Evolutionary conservation across 1,140 invertebrate species (phyloP).

Genomic region (Anoplolepis gracilipes): DNA sequence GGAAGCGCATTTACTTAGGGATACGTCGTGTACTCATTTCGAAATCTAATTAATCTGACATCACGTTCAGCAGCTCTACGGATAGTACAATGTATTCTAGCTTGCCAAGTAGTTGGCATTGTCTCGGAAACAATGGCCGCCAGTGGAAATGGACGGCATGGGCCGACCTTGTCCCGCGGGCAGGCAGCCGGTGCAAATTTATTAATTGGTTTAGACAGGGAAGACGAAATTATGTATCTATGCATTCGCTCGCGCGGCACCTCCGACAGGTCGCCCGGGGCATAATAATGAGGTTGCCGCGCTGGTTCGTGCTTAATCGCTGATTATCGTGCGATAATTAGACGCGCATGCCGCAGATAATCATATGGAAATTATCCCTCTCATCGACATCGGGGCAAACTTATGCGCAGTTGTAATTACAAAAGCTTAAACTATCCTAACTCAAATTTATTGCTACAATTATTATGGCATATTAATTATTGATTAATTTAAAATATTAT

Average conservation of each 20-base stretch:
- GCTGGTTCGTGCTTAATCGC: slow-evolving; percentile 63
- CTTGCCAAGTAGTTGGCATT: slow-evolving; percentile 76
- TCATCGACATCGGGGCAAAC: slow-evolving; percentile 24
- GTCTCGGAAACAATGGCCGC: slow-evolving; percentile 74
- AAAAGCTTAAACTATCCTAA: background rate
- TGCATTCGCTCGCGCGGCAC: slow-evolving; percentile 17
- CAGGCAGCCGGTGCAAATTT: slow-evolving; percentile 76
- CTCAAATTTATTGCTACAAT: background rate
- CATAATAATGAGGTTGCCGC: slow-evolving; percentile 62
- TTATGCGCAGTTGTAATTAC: background rate
- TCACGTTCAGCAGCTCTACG: slow-evolving; percentile 58
- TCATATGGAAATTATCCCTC: slow-evolving; percentile 35
- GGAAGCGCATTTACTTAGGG: background rate
- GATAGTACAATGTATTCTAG: slow-evolving; percentile 75
- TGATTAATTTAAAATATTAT: no score
- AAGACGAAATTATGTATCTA: slow-evolving; percentile 66
- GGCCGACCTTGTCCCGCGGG: slow-evolving; percentile 66
- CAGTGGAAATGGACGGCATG: slow-evolving; percentile 73
- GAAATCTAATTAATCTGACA: slow-evolving; percentile 74
- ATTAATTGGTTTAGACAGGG: slow-evolving; percentile 75
- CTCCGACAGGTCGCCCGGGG: background rate
- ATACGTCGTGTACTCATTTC: slow-evolving; percentile 45
- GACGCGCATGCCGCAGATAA: slow-evolving; percentile 53
- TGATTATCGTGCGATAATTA: slow-evolving; percentile 66
- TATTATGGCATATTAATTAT: no score